Evolutionary conservation across 64 coral and sea anemone genomes (phyloP), one percentile per base, ranked within the genome.

Genomic region (Stichodactyla mertensii): DNA sequence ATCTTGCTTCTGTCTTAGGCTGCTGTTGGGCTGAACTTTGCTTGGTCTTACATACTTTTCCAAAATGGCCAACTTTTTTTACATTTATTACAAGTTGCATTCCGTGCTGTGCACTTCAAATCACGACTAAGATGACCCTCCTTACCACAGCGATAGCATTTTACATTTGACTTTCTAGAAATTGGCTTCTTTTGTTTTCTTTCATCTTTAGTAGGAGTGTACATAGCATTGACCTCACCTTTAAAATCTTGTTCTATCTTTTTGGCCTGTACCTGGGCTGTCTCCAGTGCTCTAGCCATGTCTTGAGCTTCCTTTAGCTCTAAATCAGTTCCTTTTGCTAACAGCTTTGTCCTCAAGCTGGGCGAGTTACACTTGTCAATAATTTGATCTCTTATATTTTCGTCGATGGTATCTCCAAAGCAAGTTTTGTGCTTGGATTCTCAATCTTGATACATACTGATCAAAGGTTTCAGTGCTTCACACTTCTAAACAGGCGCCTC

Each of bases 401-500:
- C 81, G 67, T 71, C 3, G 24, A 71, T 18, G n/a, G 51, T 55
- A 52, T 56, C 52, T n/a, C 55, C 81, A 54, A n/a, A 83, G n/a
- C 81, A 83, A 83, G 81, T 52, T 83, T 6, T 55, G 28, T 52
- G 52, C 81, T 6, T 55, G 81, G 55, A 55, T 83, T 83, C 55
- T 83, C 52, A 83, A 55, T 52, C 81, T 53, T 55, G 81, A 13
- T 55, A 83, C 52, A 16, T 55, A 83, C 11, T 52, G 51, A 16
- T 83, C 81, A n/a, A 83, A 15, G 11, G 81, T 55, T 83, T 83
- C 81, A 4, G 54, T 77, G 69, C 28, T 56, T 78, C 55, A 66
- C 52, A 18, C 64, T 57, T 10, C 62, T 22, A 18, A 86, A 86
- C 62, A 51, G 27, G n/a, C 77, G 84, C 52, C 66, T 54, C 55